Conservation (phyloP, 2,113 vertebrate species). For the Castor canadensis region DNA sequence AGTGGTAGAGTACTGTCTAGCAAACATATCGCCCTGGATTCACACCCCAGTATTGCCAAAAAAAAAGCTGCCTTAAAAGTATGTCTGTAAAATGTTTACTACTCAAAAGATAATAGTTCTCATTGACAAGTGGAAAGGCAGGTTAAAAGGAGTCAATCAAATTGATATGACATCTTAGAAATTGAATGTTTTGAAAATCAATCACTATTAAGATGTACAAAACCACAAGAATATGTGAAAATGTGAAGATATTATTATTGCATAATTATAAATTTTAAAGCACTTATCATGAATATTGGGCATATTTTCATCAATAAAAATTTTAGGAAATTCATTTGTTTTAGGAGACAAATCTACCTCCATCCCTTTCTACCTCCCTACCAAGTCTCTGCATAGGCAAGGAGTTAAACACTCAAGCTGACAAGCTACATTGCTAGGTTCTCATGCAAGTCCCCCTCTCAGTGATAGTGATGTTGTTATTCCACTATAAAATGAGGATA, state of each 20-base stretch:
- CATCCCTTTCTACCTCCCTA: background rate
- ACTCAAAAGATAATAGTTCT: background rate
- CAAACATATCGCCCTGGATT: too few species aligned
- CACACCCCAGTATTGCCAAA: too few species aligned
- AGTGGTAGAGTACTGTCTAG: too few species aligned
- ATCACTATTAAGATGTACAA: background rate
- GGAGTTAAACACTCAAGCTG: background rate
- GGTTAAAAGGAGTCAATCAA: background rate
- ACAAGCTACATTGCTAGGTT: background rate
- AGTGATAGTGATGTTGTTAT: background rate
- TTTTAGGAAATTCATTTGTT: background rate
- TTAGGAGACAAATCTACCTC: background rate
- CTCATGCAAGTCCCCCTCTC: background rate
- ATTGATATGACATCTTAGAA: background rate
- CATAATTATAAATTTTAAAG: background rate
- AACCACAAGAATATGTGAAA: background rate
- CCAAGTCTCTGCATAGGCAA: background rate
- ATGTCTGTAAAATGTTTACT: background rate
- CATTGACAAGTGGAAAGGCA: background rate
- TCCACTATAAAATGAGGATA: background rate
- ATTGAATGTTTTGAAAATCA: background rate
- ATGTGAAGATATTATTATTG: background rate
- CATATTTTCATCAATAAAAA: background rate
- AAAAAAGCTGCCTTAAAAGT: too few species aligned
- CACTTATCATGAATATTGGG: background rate